phyloP scores from a whole-genome alignment of 2,797 vertebrate genomes.

The Anisognathus igniventris region DNA sequence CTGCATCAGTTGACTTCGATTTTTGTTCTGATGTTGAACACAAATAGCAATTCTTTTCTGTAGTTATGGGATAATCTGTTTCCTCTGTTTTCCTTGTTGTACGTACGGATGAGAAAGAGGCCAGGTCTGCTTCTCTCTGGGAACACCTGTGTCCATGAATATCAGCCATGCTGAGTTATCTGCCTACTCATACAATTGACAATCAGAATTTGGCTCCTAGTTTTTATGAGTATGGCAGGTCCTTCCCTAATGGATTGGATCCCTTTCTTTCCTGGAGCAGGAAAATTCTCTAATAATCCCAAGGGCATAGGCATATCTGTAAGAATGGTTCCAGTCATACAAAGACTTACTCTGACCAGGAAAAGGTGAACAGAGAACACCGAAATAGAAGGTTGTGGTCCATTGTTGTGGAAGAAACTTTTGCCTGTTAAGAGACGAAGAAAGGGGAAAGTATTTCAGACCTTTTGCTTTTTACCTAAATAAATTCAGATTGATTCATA shows the following conservation, averaged over 20 bases:
- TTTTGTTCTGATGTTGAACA: not conserved
- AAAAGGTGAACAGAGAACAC: not conserved
- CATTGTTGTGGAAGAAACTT: not conserved
- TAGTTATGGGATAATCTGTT: not conserved
- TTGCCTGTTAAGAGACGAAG: not conserved
- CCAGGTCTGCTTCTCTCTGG: not conserved
- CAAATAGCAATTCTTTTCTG: not conserved
- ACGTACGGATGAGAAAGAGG: not conserved
- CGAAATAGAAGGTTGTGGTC: not conserved
- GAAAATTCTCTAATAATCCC: rapidly evolving
- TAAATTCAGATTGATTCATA: not conserved
- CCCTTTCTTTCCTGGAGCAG: not conserved
- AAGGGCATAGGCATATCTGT: not conserved
- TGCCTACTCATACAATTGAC: not conserved
- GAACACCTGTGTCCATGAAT: not conserved
- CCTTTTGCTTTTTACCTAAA: not conserved
- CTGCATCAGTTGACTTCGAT: not conserved
- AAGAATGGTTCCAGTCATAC: not conserved
- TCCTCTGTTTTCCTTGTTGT: not conserved
- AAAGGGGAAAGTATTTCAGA: not conserved
- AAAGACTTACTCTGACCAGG: not conserved
- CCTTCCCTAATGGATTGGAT: not conserved
- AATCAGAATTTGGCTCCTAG: not conserved
- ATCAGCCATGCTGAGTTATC: not conserved
- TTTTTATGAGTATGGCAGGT: not conserved